phyloP scores from a whole-genome alignment of 2,888 invertebrate species.

The Drosophila silvestris region DNA sequence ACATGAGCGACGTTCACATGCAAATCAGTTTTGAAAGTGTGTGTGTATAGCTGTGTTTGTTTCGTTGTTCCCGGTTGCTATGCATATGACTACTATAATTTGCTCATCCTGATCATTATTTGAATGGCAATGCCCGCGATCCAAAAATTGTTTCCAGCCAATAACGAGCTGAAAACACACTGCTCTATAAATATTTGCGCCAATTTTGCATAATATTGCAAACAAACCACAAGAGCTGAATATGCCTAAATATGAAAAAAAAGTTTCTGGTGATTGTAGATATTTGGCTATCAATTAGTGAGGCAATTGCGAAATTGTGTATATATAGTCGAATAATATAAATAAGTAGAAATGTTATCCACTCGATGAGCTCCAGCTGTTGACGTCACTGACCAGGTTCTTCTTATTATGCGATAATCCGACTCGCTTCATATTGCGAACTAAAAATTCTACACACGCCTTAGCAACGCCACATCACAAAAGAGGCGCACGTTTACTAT shows the following conservation, averaged over 20 bases:
- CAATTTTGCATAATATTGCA: conserved; percentile 43
- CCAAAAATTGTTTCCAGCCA: neutral
- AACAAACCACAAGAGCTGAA: neutral
- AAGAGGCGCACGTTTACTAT: conserved; percentile 64
- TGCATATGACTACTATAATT: conserved; percentile 53
- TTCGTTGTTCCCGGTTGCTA: conserved; percentile 38
- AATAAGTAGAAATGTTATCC: conserved; percentile 16
- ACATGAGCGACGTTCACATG: conserved; percentile 59
- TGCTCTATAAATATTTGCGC: conserved; percentile 56
- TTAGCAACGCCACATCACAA: conserved; percentile 29
- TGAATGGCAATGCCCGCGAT: conserved; percentile 5
- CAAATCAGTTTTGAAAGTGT: conserved; percentile 54
- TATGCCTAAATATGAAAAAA: neutral
- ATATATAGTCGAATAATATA: conserved; percentile 23
- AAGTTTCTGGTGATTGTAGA: neutral
- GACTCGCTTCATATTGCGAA: conserved; percentile 19
- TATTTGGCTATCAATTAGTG: conserved; percentile 52
- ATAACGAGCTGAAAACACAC: conserved; percentile 18
- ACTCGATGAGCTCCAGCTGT: conserved; percentile 11
- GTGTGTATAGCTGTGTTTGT: neutral
- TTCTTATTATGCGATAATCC: conserved; percentile 58
- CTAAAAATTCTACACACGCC: conserved; percentile 72
- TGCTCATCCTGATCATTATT: conserved; percentile 26
- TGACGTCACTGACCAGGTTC: conserved; percentile 65
- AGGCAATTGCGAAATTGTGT: conserved; percentile 39